Evolutionary conservation across 2,888 invertebrate species (phyloP), one percentile per base, ranked within the genome.

Genomic region (Drosophila affinis): DNA sequence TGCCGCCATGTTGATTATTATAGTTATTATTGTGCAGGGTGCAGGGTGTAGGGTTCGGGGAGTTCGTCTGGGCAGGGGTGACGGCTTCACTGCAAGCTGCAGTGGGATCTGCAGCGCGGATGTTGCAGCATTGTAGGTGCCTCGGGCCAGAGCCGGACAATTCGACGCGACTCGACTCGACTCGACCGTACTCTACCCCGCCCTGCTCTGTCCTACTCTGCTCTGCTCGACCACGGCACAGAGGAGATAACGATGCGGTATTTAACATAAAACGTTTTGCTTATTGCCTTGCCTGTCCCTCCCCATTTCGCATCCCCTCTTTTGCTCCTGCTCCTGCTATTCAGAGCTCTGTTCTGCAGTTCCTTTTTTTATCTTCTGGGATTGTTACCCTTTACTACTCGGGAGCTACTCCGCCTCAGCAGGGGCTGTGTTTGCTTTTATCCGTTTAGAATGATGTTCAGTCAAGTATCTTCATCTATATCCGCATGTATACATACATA

Each of bases 1-100:
- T 61, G 74, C 74, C 59, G 62, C 78, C 74, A 79, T 82, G 77
- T 78, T 86, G 83, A 82, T 86, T 85, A 82, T 86, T 86, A 82
- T 73, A 83, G 82, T 82, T 82, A 81, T 82, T 85, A 82, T 80
- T 77, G 75, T 75, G 45, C 34, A n/a, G 51, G 65, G 75, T 75
- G 45, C 34, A n/a, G 51, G 67, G 75, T 75, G 45, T 27, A n/a
- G 51, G 65, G 49, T 18, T 34, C 12, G 34, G 34, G 34, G 34
- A 12, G 5, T 5, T 14, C 5, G 34, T 5, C 34, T 46, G 63
- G 62, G 29, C 62, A 47, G 18, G 12, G 34, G 34, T 34, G 34
- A 34, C 34, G 34, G 4, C 34, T 34, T 34, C 34, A 12, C 0
- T 34, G 34, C 12, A 12, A 14, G 34, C 39, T 62, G 63, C 67